Conservation (phyloP, 2,113 vertebrate species). For the Coturnix japonica region DNA sequence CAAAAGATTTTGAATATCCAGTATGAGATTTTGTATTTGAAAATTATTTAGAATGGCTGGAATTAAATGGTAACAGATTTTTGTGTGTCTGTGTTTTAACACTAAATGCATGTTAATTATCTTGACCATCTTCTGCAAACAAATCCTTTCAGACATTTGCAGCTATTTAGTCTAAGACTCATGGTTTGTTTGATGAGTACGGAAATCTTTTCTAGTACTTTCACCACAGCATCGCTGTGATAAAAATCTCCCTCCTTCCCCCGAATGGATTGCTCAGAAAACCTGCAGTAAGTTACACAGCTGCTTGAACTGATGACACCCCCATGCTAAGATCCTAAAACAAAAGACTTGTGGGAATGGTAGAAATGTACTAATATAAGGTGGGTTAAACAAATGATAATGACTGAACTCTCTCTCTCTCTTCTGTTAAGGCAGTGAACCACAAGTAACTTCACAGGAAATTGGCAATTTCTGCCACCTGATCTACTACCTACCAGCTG, state of each 20-base stretch:
- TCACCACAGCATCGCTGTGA: not conserved
- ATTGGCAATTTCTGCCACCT: not conserved
- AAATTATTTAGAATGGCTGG: not conserved
- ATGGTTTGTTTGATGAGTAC: not conserved
- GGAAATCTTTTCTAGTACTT: not conserved
- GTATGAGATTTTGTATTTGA: not conserved
- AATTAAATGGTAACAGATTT: not conserved
- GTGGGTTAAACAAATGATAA: not conserved
- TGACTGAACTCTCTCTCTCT: not conserved
- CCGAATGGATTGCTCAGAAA: not conserved
- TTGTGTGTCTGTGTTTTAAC: not conserved
- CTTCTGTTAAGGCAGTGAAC: not conserved
- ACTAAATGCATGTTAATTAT: not conserved
- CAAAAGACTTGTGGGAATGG: not conserved
- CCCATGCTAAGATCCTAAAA: accelerated
- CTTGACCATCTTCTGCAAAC: not conserved
- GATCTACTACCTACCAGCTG: not conserved
- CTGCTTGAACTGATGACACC: not conserved
- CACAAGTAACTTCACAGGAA: not conserved
- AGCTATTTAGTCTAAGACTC: not conserved
- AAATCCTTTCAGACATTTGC: not conserved
- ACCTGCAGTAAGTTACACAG: not conserved
- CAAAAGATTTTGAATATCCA: accelerated
- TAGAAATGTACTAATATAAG: not conserved
- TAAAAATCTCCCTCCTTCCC: accelerated